A percentile compares a stretch with the other conserved stretches of the same genome.
phyloP scores from a whole-genome alignment of 2,888 invertebrate genomes.

The Elegia similella region DNA sequence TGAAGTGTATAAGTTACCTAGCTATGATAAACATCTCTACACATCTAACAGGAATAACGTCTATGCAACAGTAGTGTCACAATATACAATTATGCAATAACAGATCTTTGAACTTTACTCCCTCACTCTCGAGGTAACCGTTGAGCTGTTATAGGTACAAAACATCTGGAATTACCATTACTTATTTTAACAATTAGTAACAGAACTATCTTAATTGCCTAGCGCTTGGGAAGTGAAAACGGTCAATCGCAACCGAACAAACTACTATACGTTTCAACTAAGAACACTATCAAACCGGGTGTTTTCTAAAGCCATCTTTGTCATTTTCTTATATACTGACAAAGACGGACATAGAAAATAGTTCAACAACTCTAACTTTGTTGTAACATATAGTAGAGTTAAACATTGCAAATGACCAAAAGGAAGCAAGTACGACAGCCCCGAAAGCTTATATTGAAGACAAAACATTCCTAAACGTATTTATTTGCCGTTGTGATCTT shows the following conservation, averaged over 20 bases:
- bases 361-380: too few relatives aligned
- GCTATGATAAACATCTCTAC: not conserved
- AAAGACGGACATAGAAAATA: too few relatives aligned
- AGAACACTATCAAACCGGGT: too few relatives aligned
- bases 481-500: slow-evolving; percentile 53
- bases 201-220: slow-evolving; percentile 54
- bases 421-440: slow-evolving; percentile 40
- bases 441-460: slow-evolving; percentile 51
- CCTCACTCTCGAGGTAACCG: slow-evolving; percentile 32
- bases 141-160: slow-evolving; percentile 70
- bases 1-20: too few relatives aligned
- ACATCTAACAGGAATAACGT: slow-evolving; percentile 1
- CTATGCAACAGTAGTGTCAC: slow-evolving; percentile 22
- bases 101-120: slow-evolving; percentile 38
- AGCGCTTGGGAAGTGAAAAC: slow-evolving; percentile 50
- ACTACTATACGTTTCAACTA: not conserved
- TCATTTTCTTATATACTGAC: too few relatives aligned
- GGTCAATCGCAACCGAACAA: slow-evolving; percentile 22
- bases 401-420: not conserved
- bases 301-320: too few relatives aligned
- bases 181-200: slow-evolving; percentile 52
- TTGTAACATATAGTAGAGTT: not conserved
- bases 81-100: slow-evolving; percentile 42
- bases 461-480: slow-evolving; percentile 52
- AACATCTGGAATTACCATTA: slow-evolving; percentile 64